Base-by-base conservation (phyloP, 2,797 vertebrate species). In the Sebastiscus albofasciatus region DNA sequence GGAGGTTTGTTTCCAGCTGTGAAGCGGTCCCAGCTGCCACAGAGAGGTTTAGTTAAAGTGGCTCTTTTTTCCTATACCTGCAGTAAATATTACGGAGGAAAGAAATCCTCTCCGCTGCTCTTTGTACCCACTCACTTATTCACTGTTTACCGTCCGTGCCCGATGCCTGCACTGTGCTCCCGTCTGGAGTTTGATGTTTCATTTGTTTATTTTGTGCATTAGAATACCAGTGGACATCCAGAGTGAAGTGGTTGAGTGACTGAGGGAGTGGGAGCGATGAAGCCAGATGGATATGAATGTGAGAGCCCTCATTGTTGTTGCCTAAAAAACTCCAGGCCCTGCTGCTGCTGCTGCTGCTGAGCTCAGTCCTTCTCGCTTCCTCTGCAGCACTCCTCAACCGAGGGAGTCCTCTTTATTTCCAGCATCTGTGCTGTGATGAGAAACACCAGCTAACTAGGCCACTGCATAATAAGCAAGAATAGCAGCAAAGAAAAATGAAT, bases 391-490 rank as follows among this genome's bases (percentile, higher is more conserved):
- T 85, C 72, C 71, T 77, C 81, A 79, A 86, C 82, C 13, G 75
- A 90, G 90, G 90, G 86, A 91, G 88, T 91, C 87, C 93, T 91
- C 83, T 91, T 88, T 89, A 92, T 91, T 93, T 91, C 89, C 86
- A 92, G 94, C 92, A 89, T 94, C 92, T 93, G 88, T 80, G 87
- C 90, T 82, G 86, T 83, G 92, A 93, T 91, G 93, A 94, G 92
- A 91, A 94, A 92, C 92, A 87, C 89, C 85, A 76, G 85, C 90
- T 94, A 94, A 94, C 92, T 95, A 94, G 93, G 94, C 89, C 94
- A 94, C 90, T 90, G 94, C 95, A 94, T 94, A 94, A 93, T 94
- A 93, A 94, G 93, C 91, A 90, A 90, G 91, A 93, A 90, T 77
- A 90, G 87, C 85, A 88, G 88, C 75, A 76, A 86, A 91, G 87